Conservation (phyloP, 1,140 invertebrate genomes). For the Cyclina sinensis region DNA sequence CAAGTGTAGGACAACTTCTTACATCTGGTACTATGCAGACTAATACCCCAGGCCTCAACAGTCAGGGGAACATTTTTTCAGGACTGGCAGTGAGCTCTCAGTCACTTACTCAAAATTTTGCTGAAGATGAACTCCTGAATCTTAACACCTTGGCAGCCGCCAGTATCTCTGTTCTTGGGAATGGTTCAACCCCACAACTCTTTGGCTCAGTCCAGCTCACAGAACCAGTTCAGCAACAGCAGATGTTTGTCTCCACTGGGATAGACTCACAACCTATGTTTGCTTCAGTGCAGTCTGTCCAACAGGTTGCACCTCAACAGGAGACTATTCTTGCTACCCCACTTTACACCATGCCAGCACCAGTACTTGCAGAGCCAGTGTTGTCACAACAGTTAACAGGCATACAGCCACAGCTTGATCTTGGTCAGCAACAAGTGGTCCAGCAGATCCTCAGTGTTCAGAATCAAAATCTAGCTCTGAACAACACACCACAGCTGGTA, state of each 20-base stretch:
- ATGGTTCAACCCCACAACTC: not conserved
- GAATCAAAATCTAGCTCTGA: not conserved
- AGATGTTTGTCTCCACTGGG: not conserved
- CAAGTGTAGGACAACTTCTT: not conserved
- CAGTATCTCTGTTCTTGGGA: constrained; percentile 27
- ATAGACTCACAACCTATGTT: not conserved
- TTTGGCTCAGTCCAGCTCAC: not conserved
- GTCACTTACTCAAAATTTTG: not conserved
- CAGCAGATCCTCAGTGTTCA: constrained; percentile 1
- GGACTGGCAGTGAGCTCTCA: not conserved
- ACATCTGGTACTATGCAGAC: not conserved
- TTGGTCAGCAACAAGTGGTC: not conserved
- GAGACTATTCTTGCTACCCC: constrained; percentile 31
- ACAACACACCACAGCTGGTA: not conserved
- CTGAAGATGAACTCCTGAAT: constrained; percentile 33
- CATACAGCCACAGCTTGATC: constrained; percentile 1
- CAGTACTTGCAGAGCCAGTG: not conserved
- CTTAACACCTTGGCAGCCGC: constrained; percentile 46
- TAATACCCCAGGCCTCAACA: not conserved
- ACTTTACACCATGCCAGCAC: constrained; percentile 8
- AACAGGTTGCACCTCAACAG: constrained; percentile 8
- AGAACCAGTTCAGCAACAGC: constrained; percentile 22
- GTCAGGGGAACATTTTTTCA: not conserved
- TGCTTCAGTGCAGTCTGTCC: constrained; percentile 4
- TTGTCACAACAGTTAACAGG: not conserved